Evolutionary conservation across 2,113 vertebrate genomes (phyloP).

Genomic region (Lepisosteus oculatus): DNA sequence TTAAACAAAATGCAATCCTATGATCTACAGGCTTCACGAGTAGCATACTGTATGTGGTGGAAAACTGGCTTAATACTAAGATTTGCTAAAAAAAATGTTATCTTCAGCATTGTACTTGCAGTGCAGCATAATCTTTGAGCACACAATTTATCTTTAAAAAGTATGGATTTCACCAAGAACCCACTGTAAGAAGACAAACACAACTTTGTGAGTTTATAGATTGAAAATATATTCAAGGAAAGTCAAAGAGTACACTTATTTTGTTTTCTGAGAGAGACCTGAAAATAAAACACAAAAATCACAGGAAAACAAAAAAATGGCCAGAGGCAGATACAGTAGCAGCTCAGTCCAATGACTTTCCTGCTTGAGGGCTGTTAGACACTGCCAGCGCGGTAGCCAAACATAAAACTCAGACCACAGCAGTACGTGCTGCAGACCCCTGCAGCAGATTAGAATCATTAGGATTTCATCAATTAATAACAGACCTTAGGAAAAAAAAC

Average conservation of each 20-base stretch:
- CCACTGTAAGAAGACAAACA: too few relatives aligned
- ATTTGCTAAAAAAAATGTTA: too few relatives aligned
- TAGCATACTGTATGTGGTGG: too few relatives aligned
- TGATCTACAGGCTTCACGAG: too few relatives aligned
- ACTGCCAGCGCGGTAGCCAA: too few relatives aligned
- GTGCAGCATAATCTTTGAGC: too few relatives aligned
- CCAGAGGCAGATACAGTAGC: conserved; percentile 1
- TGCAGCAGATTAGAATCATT: conserved; percentile 27
- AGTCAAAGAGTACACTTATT: conserved; percentile 1
- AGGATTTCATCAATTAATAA: conserved; percentile 42
- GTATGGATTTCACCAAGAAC: too few relatives aligned
- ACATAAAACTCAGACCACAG: conserved; percentile 15
- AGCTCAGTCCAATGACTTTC: conserved; percentile 9
- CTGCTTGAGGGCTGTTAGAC: conserved; percentile 10
- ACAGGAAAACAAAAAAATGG: conserved; percentile 15
- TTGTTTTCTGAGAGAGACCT: conserved; percentile 1
- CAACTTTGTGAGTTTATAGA: too few relatives aligned
- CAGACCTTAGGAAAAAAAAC: conserved; percentile 31
- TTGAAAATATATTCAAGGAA: neutral
- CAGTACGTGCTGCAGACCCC: conserved; percentile 12
- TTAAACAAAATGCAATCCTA: too few relatives aligned
- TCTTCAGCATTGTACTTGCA: too few relatives aligned
- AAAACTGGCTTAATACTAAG: too few relatives aligned
- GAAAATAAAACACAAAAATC: neutral
- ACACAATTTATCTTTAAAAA: too few relatives aligned